A percentile compares a stretch with the other conserved stretches of the same genome.
These are phyloP conservation scores for Chromis chromis DNA, from an alignment of 2,797 vertebrate genomes.

Conservation along the genomic window DNA sequence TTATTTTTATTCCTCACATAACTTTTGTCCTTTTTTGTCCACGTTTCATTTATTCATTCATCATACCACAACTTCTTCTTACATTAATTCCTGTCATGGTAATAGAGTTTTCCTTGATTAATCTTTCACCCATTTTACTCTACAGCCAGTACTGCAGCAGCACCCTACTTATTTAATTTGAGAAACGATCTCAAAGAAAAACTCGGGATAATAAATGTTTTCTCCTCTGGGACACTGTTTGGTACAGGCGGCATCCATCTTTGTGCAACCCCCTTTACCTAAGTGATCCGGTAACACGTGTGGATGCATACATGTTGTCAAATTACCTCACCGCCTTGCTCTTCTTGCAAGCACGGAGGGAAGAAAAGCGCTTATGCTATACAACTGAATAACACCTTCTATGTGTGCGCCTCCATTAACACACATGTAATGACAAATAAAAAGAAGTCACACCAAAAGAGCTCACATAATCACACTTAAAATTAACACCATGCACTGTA, in stretches of 20 bases:
- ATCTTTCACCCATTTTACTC: conserved; percentile 81
- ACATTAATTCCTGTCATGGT: conserved; percentile 81
- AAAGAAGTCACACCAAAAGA: conserved; percentile 32
- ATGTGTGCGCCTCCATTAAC: conserved; percentile 13
- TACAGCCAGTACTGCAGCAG: conserved; percentile 56
- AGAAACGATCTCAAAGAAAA: conserved; percentile 79
- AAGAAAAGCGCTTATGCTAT: background rate
- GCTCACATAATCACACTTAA: conserved; percentile 20
- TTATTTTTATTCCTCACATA: background rate
- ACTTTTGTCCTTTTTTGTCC: conserved; percentile 57
- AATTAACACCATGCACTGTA: conserved; percentile 22
- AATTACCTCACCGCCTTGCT: conserved; percentile 40
- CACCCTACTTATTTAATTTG: conserved; percentile 84
- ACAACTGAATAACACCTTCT: conserved; percentile 27
- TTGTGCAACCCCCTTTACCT: conserved; percentile 39
- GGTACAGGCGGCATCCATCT: conserved; percentile 72
- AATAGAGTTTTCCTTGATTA: conserved; percentile 84
- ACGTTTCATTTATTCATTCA: conserved; percentile 78
- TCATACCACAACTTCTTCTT: conserved; percentile 68
- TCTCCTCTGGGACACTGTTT: conserved; percentile 73
- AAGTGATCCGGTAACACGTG: conserved; percentile 49
- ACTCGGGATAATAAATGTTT: conserved; percentile 80
- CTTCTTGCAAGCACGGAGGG: conserved; percentile 4
- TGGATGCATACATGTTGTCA: conserved; percentile 57
- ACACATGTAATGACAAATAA: conserved; percentile 1